Conservation (phyloP, 2,113 vertebrate species). For the Gobius niger region DNA sequence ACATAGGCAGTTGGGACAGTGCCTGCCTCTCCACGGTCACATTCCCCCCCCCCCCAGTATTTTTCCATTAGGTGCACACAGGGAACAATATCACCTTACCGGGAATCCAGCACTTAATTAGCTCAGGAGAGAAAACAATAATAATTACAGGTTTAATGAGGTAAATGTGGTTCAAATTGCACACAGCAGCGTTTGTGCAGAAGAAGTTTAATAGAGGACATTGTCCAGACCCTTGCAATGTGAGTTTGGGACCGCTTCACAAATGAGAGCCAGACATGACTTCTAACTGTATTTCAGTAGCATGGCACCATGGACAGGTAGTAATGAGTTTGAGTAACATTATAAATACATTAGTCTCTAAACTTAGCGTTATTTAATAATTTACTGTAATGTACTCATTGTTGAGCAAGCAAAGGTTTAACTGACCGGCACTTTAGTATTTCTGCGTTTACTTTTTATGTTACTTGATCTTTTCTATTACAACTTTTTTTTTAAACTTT, state of each 20-base stretch:
- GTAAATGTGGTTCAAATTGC: conserved; percentile 64
- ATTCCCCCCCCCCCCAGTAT: conserved; percentile 42
- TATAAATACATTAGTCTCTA: too few relatives aligned
- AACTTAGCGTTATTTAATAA: too few relatives aligned
- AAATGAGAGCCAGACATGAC: conserved; percentile 34
- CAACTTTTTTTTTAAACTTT: too few relatives aligned
- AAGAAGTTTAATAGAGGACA: conserved; percentile 35
- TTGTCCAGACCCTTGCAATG: conserved; percentile 24
- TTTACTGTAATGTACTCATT: too few relatives aligned
- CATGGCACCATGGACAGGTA: conserved; percentile 23
- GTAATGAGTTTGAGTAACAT: neutral
- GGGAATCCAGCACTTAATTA: conserved; percentile 68
- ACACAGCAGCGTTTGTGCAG: conserved; percentile 33
- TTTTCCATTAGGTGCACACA: conserved; percentile 62
- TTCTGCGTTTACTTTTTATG: too few relatives aligned
- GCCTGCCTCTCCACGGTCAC: conserved; percentile 30
- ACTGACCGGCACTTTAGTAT: too few relatives aligned
- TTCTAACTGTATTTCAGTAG: conserved; percentile 41
- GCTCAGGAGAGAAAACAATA: conserved; percentile 53
- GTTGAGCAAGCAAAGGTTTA: too few relatives aligned
- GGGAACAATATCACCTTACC: conserved; percentile 57
- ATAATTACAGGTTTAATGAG: conserved; percentile 68
- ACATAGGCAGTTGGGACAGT: conserved; percentile 20
- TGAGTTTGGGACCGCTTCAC: conserved; percentile 9
- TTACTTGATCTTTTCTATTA: too few relatives aligned